Evolutionary conservation across 2,113 vertebrate genomes (phyloP).

Genomic region (Dendrocopos noguchii): DNA sequence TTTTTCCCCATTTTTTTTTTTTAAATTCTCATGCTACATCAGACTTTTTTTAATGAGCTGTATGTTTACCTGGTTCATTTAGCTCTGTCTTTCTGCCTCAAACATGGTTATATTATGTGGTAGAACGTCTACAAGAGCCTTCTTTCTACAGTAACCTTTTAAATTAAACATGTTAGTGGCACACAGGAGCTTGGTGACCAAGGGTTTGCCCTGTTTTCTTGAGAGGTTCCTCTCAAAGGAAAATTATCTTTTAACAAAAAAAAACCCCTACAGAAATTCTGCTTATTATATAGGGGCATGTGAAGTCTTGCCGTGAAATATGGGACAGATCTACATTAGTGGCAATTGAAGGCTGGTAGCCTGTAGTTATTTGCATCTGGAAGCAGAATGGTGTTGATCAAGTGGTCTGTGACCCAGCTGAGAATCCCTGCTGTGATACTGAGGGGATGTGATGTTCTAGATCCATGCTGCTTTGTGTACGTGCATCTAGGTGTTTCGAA

Average conservation of each 20-base stretch:
- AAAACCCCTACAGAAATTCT: background rate
- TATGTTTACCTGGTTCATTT: conserved; percentile 19
- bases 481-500: background rate
- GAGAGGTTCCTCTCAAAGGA: background rate
- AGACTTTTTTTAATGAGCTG: conserved; percentile 10
- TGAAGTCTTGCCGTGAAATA: background rate
- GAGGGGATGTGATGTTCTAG: background rate
- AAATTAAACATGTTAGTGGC: background rate
- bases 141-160: background rate
- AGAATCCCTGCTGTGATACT: background rate
- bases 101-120: background rate
- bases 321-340: background rate
- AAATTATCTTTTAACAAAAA: background rate
- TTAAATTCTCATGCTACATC: background rate
- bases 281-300: rapidly evolving
- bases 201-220: background rate
- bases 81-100: conserved; percentile 17
- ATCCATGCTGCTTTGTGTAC: background rate
- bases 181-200: background rate
- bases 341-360: background rate
- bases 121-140: background rate
- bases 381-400: background rate
- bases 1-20: too few relatives aligned
- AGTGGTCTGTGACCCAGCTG: background rate
- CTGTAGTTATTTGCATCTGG: background rate